These are phyloP conservation scores for Neogobius melanostomus DNA, from an alignment of 2,113 vertebrate species.

Conservation along the genomic window DNA sequence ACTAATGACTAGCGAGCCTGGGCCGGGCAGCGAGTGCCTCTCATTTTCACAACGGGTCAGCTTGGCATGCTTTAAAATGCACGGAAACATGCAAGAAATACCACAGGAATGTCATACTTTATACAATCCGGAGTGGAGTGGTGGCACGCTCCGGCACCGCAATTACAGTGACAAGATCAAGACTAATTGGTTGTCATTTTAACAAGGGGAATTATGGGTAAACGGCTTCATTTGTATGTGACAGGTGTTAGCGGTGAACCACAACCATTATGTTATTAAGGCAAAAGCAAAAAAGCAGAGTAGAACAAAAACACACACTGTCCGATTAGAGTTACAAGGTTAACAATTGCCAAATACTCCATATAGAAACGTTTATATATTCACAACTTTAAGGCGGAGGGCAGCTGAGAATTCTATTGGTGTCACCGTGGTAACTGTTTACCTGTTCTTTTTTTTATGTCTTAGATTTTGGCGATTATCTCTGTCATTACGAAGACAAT, in stretches of 20 bases:
- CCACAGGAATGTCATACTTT: not conserved
- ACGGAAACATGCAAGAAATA: not conserved
- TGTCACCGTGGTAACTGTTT: too few relatives aligned
- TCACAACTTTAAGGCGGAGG: too few relatives aligned
- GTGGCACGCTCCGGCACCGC: not conserved
- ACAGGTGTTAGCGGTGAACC: slow-evolving; percentile 7
- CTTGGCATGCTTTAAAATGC: slow-evolving; percentile 5
- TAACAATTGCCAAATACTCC: too few relatives aligned
- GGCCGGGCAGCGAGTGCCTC: slow-evolving; percentile 13
- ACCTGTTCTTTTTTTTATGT: too few relatives aligned
- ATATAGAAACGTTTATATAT: too few relatives aligned
- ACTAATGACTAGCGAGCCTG: slow-evolving; percentile 48
- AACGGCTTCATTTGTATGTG: slow-evolving; percentile 4
- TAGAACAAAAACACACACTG: too few relatives aligned
- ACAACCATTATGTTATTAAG: not conserved
- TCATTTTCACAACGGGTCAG: slow-evolving; percentile 1
- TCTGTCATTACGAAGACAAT: too few relatives aligned
- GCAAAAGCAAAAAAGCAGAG: too few relatives aligned
- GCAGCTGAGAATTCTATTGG: too few relatives aligned
- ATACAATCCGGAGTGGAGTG: not conserved
- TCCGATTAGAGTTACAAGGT: too few relatives aligned
- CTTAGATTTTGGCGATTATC: too few relatives aligned
- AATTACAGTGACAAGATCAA: not conserved
- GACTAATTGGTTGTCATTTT: slow-evolving; percentile 10
- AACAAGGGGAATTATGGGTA: slow-evolving; percentile 4